Conservation (phyloP, 1,140 invertebrate genomes). For the Drosophila gunungcola region DNA sequence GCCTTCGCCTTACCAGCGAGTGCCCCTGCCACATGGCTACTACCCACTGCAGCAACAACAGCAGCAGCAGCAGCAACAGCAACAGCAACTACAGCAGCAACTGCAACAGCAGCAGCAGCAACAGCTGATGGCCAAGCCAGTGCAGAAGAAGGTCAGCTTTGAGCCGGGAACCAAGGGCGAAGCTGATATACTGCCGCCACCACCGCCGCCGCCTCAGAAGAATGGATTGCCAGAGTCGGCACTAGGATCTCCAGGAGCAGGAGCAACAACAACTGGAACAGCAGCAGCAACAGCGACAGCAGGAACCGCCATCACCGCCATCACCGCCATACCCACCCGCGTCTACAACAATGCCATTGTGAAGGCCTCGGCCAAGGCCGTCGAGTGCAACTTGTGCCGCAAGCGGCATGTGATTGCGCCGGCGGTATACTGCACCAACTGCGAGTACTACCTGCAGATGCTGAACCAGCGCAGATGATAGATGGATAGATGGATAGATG, state of each 20-base stretch:
- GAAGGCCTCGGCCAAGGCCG: slow-evolving; percentile 86
- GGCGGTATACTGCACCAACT: slow-evolving; percentile 93
- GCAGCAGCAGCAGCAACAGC: slow-evolving; percentile 40
- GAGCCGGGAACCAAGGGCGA: slow-evolving; percentile 88
- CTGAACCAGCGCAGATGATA: slow-evolving; percentile 80
- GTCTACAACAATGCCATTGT: slow-evolving; percentile 84
- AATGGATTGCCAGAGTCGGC: slow-evolving; percentile 57
- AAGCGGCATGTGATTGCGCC: slow-evolving; percentile 91
- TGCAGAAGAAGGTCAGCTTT: slow-evolving; percentile 89
- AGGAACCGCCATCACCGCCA: slow-evolving; percentile 21
- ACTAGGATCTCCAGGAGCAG: neutral
- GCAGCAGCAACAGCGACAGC: neutral
- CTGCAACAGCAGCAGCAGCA: slow-evolving; percentile 42
- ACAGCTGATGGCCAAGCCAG: slow-evolving; percentile 80
- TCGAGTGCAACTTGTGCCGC: slow-evolving; percentile 92
- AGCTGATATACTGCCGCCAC: slow-evolving; percentile 85
- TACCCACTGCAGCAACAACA: slow-evolving; percentile 35
- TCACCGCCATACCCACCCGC: slow-evolving; percentile 81
- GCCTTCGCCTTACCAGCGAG: slow-evolving; percentile 86
- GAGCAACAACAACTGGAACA: slow-evolving; percentile 3
- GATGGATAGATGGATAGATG: no score
- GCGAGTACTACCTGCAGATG: slow-evolving; percentile 95
- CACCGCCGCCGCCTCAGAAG: slow-evolving; percentile 51
- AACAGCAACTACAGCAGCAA: slow-evolving; percentile 41
- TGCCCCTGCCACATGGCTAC: slow-evolving; percentile 86